A percentile compares a stretch with the other conserved stretches of the same genome.
Evolutionary conservation across 2,797 vertebrate species (phyloP).

Genomic region (Calcarius lapponicus): DNA sequence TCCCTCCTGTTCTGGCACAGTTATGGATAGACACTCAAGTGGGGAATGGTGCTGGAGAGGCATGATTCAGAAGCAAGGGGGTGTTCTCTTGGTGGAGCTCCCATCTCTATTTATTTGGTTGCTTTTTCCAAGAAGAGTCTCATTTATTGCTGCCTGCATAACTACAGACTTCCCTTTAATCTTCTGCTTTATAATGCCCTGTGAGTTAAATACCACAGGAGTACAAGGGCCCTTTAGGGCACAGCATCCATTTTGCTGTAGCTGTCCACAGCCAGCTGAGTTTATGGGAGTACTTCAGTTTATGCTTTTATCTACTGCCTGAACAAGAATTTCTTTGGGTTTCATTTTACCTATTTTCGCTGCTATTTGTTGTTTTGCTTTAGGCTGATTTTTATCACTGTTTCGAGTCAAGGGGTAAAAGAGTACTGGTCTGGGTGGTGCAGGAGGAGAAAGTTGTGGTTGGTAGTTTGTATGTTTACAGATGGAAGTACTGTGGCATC

Average conservation of each 20-base stretch:
- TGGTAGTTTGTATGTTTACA: not conserved
- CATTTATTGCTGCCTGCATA: constrained; percentile 14
- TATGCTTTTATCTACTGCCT: not conserved
- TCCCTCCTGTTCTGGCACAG: not conserved
- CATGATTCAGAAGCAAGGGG: not conserved
- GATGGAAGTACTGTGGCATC: not conserved
- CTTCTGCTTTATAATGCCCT: not conserved
- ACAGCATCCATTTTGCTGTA: constrained; percentile 37
- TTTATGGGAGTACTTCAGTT: not conserved
- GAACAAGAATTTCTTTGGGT: not conserved
- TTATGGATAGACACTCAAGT: not conserved
- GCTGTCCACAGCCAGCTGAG: not conserved
- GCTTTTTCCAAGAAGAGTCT: not conserved
- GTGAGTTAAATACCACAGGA: constrained; percentile 40
- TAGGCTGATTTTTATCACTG: not conserved
- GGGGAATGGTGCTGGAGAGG: not conserved
- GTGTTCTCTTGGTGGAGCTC: not conserved
- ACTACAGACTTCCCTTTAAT: constrained; percentile 37
- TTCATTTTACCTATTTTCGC: not conserved
- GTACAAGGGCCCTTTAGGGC: constrained; percentile 30
- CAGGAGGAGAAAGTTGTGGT: not conserved
- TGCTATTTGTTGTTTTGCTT: not conserved
- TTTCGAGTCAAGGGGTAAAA: not conserved
- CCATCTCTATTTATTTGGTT: constrained; percentile 23
- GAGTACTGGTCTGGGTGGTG: not conserved